These are phyloP conservation scores for Bombus superbus DNA, from an alignment of 1,140 invertebrate species.

Conservation along the genomic window DNA sequence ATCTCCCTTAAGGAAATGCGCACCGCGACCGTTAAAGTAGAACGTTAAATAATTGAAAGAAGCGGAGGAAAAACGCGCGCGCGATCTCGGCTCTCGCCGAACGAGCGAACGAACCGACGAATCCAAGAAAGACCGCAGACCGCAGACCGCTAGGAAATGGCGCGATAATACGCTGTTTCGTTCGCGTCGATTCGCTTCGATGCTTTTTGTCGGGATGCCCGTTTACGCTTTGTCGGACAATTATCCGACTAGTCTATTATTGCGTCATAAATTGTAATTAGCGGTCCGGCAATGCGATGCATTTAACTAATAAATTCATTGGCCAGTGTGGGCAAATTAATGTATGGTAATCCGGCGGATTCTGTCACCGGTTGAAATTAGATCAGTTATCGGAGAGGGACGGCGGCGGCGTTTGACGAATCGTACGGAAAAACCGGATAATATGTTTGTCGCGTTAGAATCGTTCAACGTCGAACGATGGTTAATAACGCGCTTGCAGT, in stretches of 20 bases:
- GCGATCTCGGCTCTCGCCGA: background rate
- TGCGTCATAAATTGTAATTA: constrained; percentile 68
- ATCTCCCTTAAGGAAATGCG: constrained; percentile 24
- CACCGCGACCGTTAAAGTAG: constrained; percentile 33
- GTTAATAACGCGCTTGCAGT: background rate
- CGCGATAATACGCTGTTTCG: too few relatives aligned
- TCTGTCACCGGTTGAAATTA: constrained; percentile 60
- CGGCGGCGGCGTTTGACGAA: constrained; percentile 37
- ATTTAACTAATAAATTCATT: constrained; percentile 71
- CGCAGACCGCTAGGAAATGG: background rate
- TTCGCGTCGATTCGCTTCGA: background rate
- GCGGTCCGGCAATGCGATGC: constrained; percentile 54
- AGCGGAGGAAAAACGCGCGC: constrained; percentile 1
- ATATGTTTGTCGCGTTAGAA: background rate
- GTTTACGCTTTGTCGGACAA: constrained; percentile 30
- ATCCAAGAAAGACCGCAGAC: background rate
- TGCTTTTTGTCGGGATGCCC: background rate
- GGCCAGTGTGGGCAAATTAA: constrained; percentile 63
- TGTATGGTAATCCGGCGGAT: constrained; percentile 66
- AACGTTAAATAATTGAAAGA: constrained; percentile 35
- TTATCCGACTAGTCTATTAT: constrained; percentile 64
- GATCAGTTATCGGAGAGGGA: constrained; percentile 47
- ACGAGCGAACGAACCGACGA: background rate
- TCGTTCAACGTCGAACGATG: constrained; percentile 4
- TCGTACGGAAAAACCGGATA: constrained; percentile 59